These are phyloP conservation scores for Percopsis transmontana DNA, from an alignment of 2,113 vertebrate genomes.

Conservation along the genomic window DNA sequence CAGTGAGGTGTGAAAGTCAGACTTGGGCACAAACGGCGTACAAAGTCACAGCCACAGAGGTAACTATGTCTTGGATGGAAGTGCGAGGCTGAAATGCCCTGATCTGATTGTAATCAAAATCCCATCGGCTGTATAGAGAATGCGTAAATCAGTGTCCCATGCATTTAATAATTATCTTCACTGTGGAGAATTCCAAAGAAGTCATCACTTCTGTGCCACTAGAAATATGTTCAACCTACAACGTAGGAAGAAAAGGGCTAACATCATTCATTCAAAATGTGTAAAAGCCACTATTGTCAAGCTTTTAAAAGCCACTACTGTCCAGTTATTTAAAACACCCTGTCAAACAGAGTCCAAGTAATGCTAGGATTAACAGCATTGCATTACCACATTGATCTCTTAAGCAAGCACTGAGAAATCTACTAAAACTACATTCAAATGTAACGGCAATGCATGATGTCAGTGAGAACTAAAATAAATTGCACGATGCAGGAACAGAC, in stretches of 20 bases:
- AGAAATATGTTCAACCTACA: neutral
- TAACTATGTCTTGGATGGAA: neutral
- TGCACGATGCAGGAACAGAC: neutral
- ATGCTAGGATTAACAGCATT: neutral
- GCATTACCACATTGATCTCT: neutral
- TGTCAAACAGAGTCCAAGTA: neutral
- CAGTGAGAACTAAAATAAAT: neutral
- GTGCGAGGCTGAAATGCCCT: neutral
- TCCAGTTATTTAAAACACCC: too few relatives aligned
- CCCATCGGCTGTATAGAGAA: neutral
- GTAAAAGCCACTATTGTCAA: neutral
- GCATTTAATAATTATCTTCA: neutral
- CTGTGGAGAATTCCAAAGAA: slow-evolving; percentile 15
- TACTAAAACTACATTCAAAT: neutral
- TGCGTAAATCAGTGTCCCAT: slow-evolving; percentile 10
- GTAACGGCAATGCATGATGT: neutral
- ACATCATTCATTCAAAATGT: neutral
- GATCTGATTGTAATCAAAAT: neutral
- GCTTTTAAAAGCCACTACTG: neutral
- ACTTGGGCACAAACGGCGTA: slow-evolving; percentile 35
- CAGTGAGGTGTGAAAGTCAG: slow-evolving; percentile 52
- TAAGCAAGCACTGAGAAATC: neutral
- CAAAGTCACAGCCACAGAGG: neutral
- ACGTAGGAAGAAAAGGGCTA: neutral
- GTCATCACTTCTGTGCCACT: neutral